Base-by-base conservation (phyloP, 2,888 invertebrate genomes). In the Netelia virgata region DNA sequence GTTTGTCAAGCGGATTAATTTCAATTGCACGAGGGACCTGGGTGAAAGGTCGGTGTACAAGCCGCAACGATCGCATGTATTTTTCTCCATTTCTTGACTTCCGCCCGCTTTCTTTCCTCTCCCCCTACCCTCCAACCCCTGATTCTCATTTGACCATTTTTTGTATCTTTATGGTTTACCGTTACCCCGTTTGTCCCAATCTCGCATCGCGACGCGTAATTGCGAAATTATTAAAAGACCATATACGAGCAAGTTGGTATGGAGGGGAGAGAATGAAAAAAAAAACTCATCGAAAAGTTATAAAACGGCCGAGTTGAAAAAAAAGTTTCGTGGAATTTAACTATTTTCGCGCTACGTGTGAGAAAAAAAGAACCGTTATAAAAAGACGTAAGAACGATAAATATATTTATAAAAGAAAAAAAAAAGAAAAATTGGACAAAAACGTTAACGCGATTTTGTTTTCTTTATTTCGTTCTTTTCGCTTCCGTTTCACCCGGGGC, bases 1-100 rank as follows among this genome's bases (percentile, higher is more conserved):
- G 68, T 77, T 82, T 73, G 61, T 77, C 77, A 72, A 72, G 77
- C 77, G 72, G 61, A 73, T 73, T 82, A 74, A 75, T 82, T 73
- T 73, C 53, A 68, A 82, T 61, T 72, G 55, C 53, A 41, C n/a
- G 36, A n/a, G 47, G 47, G 50, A 66, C 11, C 69, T 69, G 14
- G n/a, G 55, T 47, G 47, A 47, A 47, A 47, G 10, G 10, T 47
- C 14, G 1, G 47, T 28, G 28, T 28, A 28, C 28, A 47, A 47
- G 2, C 11, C 47, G 47, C 47, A 47, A 14, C 47, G 28, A 28
- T 14, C 1, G 9, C 47, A 28, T 28, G 11, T 55, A 28, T 23
- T 23, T n/a, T 55, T 57, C 55, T 36, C 36, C 10, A 16, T 28
- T 55, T 55, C 69, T 69, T 28, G 2, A 3, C 28, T 28, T 28